phyloP scores from a whole-genome alignment of 2,888 invertebrate genomes.

The Drosophila vallismaia region DNA sequence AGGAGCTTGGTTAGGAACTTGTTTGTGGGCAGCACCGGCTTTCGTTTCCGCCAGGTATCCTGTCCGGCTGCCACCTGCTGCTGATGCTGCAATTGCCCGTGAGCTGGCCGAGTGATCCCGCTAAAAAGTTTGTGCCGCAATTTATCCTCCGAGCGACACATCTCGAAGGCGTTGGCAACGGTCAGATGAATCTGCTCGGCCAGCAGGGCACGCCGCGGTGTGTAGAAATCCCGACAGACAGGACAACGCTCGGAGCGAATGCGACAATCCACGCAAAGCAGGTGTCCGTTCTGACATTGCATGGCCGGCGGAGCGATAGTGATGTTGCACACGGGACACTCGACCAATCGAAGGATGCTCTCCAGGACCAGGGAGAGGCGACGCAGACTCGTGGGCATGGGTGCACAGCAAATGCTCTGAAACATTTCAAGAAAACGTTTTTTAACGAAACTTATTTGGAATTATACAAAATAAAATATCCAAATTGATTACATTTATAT shows the following conservation, averaged over 20 bases:
- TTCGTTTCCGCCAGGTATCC: constrained; percentile 54
- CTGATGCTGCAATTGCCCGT: constrained; percentile 4
- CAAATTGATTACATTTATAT: constrained; percentile 59
- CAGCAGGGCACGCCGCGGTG: constrained; percentile 85
- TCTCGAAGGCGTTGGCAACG: constrained; percentile 84
- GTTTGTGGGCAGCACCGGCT: constrained; percentile 80
- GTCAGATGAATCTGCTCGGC: constrained; percentile 86
- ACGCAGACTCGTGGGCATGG: constrained; percentile 85
- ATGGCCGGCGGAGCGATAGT: constrained; percentile 87
- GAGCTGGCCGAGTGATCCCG: constrained; percentile 31
- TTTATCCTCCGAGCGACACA: constrained; percentile 83
- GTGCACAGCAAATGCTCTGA: constrained; percentile 85
- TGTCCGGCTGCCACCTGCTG: constrained; percentile 5
- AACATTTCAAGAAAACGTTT: too few relatives aligned
- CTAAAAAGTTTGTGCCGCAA: constrained; percentile 77
- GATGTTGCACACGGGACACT: constrained; percentile 88
- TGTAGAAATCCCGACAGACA: constrained; percentile 86
- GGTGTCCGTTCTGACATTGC: constrained; percentile 88
- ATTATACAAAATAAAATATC: background rate
- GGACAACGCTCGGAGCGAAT: constrained; percentile 87
- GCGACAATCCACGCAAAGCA: constrained; percentile 87
- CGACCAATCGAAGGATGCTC: constrained; percentile 85
- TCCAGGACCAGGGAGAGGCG: constrained; percentile 85
- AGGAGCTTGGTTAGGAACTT: constrained; percentile 85
- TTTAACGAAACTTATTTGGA: too few relatives aligned